Percentiles rank a stretch among this genome's conserved stretches.
These are phyloP conservation scores for Neoniphon sammara DNA, from an alignment of 2,797 vertebrate species.

Conservation along the genomic window DNA sequence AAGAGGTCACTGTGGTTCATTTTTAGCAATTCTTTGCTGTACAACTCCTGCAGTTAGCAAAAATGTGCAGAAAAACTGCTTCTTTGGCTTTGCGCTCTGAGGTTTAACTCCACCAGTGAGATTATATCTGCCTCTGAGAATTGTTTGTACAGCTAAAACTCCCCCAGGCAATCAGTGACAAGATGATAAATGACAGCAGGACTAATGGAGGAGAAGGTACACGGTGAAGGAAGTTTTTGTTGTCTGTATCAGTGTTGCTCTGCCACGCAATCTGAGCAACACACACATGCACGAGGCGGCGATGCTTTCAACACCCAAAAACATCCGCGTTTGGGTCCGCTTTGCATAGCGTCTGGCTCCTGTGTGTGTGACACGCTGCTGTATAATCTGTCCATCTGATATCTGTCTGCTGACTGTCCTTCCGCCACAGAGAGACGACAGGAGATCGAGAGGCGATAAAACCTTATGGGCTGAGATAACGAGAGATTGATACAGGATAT, in stretches of 20 bases:
- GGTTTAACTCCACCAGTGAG: too few species aligned
- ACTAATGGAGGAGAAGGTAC: neutral
- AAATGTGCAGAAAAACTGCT: too few species aligned
- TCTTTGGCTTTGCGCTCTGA: too few species aligned
- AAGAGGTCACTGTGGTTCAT: too few species aligned
- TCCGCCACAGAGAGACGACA: conserved; percentile 16
- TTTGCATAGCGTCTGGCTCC: conserved; percentile 43
- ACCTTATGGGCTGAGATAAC: too few species aligned
- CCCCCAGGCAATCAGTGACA: too few species aligned
- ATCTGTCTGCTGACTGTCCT: neutral
- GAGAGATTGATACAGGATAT: neutral
- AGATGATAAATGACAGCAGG: too few species aligned
- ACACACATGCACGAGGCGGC: neutral
- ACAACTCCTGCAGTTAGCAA: too few species aligned
- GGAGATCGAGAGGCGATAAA: neutral
- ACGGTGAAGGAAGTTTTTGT: neutral
- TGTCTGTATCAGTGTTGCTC: too few species aligned
- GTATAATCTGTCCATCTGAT: conserved; percentile 39
- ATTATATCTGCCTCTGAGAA: too few species aligned
- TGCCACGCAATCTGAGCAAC: neutral
- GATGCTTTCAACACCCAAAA: neutral
- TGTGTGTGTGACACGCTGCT: conserved; percentile 15
- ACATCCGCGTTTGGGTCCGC: conserved; percentile 26
- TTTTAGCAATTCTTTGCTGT: too few species aligned
- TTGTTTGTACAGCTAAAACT: too few species aligned